phyloP scores from a whole-genome alignment of 2,888 invertebrate genomes.

The Drosophila niveifrons region DNA sequence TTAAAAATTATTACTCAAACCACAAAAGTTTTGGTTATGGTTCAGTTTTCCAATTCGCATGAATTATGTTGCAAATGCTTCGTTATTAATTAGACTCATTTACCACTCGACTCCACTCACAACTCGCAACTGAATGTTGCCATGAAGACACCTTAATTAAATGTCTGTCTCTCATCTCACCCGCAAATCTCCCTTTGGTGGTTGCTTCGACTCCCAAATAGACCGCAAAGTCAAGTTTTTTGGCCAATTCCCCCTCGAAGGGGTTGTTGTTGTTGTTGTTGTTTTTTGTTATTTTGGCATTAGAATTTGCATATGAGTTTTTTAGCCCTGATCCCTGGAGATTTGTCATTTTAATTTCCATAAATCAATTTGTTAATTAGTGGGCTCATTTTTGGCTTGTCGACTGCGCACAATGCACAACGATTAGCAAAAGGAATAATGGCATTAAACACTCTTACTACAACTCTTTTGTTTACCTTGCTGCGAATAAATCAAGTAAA shows the following conservation, averaged over 20 bases:
- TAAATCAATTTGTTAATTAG: conserved; percentile 84
- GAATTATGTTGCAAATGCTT: conserved; percentile 84
- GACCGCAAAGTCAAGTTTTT: conserved; percentile 70
- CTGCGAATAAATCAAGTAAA: conserved; percentile 19
- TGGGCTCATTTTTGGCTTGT: conserved; percentile 68
- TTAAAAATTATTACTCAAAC: conserved; percentile 61
- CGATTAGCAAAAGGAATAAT: conserved; percentile 57
- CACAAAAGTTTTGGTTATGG: conserved; percentile 4
- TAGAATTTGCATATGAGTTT: conserved; percentile 80
- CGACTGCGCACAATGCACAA: conserved; percentile 45
- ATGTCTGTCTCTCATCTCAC: conserved; percentile 74
- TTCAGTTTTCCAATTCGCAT: conserved; percentile 53
- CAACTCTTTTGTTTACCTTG: background rate
- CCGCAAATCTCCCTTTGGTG: conserved; percentile 38
- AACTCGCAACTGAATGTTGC: conserved; percentile 46
- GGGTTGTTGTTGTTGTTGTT: conserved; percentile 52
- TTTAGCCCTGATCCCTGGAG: conserved; percentile 62
- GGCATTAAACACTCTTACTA: background rate
- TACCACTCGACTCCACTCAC: conserved; percentile 63
- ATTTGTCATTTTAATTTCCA: conserved; percentile 80
- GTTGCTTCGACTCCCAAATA: conserved; percentile 42
- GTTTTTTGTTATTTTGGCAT: conserved; percentile 41
- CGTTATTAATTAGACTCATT: conserved; percentile 85
- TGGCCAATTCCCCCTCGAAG: conserved; percentile 44
- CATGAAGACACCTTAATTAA: conserved; percentile 84